Evolutionary conservation across 2,797 vertebrate species (phyloP).

Genomic region (Eurystomus glaucurus): DNA sequence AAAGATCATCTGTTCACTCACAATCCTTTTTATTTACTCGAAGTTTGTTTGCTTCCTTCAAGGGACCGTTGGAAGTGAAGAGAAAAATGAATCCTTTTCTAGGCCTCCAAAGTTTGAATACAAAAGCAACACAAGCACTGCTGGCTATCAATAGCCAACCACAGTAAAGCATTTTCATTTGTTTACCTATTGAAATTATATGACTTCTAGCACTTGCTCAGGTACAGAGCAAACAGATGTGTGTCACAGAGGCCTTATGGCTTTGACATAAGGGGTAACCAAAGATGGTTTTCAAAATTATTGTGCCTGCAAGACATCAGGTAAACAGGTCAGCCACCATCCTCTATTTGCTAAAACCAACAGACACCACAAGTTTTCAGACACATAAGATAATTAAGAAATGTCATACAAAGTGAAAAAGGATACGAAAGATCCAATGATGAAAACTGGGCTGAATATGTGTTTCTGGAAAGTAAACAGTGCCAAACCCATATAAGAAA

Average conservation of each 20-base stretch:
- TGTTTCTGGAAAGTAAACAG: constrained; percentile 99
- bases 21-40: neutral
- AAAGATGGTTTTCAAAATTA: neutral
- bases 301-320: neutral
- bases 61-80: neutral
- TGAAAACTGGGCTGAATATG: constrained; percentile 95
- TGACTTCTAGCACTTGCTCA: neutral
- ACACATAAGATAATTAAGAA: neutral
- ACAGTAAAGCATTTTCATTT: neutral
- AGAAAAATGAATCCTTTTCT: neutral
- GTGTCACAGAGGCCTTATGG: neutral
- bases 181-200: neutral
- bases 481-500: constrained; percentile 98
- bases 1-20: neutral
- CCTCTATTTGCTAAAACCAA: neutral
- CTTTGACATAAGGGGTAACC: neutral
- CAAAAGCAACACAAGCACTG: neutral
- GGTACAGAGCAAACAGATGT: neutral
- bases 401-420: constrained; percentile 65
- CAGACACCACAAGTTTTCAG: neutral
- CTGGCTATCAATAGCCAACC: neutral
- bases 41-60: neutral
- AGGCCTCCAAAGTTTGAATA: neutral
- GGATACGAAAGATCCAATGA: constrained; percentile 97
- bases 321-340: neutral